phyloP scores from a whole-genome alignment of 2,113 vertebrate genomes.

The Bubo bubo region DNA sequence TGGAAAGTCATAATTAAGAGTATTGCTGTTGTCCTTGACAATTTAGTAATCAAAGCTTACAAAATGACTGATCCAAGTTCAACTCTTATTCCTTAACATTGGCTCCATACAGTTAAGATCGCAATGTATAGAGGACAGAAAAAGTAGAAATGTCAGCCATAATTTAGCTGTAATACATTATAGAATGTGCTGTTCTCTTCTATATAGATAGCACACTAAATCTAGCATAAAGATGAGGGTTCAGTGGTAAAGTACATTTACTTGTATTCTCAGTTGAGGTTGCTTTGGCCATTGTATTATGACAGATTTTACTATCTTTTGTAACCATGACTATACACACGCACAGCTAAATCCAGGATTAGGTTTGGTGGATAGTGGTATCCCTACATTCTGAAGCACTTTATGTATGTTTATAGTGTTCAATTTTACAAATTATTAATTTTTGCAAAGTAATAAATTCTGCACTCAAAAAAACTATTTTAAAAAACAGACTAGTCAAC shows the following conservation, averaged over 20 bases:
- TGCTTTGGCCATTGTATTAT: not conserved
- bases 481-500: not conserved
- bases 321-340: not conserved
- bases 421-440: not conserved
- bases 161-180: not conserved
- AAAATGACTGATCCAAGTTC: not conserved
- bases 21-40: not conserved
- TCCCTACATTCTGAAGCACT: not conserved
- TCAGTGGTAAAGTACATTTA: not conserved
- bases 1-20: not conserved
- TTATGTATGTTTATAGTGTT: not conserved
- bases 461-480: not conserved
- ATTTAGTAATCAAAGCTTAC: not conserved
- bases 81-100: not conserved
- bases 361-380: fast-evolving
- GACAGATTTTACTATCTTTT: not conserved
- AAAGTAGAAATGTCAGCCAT: not conserved
- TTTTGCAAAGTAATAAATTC: not conserved
- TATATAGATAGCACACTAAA: not conserved
- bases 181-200: not conserved
- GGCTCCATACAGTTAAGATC: not conserved
- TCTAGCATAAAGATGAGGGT: not conserved
- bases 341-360: not conserved
- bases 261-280: not conserved
- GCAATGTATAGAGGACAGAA: not conserved